Percentiles rank a stretch among this genome's conserved stretches.
phyloP scores from a whole-genome alignment of 2,888 invertebrate genomes.

The Metallyticus violacea region DNA sequence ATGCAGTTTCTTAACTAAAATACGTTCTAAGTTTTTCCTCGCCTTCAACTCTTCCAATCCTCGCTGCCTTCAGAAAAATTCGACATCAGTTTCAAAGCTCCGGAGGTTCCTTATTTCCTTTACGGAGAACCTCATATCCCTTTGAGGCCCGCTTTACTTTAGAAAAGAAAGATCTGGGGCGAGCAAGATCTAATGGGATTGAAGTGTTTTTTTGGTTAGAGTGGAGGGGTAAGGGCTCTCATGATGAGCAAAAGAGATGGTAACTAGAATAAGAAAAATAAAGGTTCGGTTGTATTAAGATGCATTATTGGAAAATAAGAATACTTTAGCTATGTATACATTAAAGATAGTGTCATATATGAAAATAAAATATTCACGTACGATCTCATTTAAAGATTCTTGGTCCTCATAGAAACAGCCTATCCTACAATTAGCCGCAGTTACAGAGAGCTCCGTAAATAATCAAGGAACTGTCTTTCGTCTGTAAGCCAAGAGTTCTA shows the following conservation, averaged over 20 bases:
- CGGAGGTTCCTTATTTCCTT: not conserved
- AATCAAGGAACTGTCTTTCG: too few species aligned
- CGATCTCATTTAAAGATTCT: too few species aligned
- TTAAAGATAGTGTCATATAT: too few species aligned
- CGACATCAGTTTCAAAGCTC: constrained; percentile 8
- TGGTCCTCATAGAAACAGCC: too few species aligned
- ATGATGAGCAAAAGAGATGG: not conserved
- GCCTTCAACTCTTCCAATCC: not conserved
- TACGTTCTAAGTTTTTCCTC: not conserved
- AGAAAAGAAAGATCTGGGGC: not conserved
- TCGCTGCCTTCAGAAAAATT: constrained; percentile 1
- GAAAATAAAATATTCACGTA: too few species aligned
- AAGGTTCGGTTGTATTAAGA: not conserved
- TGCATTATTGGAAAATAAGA: not conserved
- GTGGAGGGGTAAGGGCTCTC: not conserved
- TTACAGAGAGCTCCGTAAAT: too few species aligned
- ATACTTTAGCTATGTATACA: too few species aligned
- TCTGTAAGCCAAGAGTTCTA: too few species aligned
- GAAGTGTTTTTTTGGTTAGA: not conserved
- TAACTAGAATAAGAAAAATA: not conserved
- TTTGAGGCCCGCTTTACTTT: not conserved
- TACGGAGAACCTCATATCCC: constrained; percentile 1
- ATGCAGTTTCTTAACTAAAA: not conserved
- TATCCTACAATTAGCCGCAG: too few species aligned
- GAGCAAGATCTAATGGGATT: constrained; percentile 11